Evolutionary conservation across 1,140 invertebrate species (phyloP).

Genomic region (Drosophila seguyi): DNA sequence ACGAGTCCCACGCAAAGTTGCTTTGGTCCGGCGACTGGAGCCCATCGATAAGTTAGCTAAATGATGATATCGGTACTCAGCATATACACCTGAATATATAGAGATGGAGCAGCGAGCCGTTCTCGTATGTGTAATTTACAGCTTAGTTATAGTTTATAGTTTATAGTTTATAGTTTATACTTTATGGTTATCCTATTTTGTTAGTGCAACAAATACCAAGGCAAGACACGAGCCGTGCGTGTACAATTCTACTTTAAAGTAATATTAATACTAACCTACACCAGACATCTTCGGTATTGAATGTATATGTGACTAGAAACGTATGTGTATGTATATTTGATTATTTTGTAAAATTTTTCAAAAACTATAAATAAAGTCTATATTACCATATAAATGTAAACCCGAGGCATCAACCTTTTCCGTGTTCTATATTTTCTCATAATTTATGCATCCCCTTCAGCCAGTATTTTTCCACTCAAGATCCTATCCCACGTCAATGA

Average conservation of each 20-base stretch:
- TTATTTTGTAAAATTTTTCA: slow-evolving; percentile 85
- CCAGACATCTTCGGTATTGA: slow-evolving; percentile 76
- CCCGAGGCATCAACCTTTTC: slow-evolving; percentile 32
- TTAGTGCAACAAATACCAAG: slow-evolving; percentile 52
- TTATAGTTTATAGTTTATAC: neutral
- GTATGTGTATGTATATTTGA: slow-evolving; percentile 83
- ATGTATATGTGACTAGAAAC: slow-evolving; percentile 84
- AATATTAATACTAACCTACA: slow-evolving; percentile 59
- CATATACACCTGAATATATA: slow-evolving; percentile 56
- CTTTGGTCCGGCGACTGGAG: slow-evolving; percentile 52
- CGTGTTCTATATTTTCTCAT: slow-evolving; percentile 28
- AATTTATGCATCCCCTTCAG: slow-evolving; percentile 37
- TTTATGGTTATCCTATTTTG: slow-evolving; percentile 51
- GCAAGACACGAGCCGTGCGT: slow-evolving; percentile 22
- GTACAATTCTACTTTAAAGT: slow-evolving; percentile 65
- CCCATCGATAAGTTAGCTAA: slow-evolving; percentile 64
- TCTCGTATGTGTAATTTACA: slow-evolving; percentile 74
- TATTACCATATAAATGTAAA: slow-evolving; percentile 83
- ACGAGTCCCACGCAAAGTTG: slow-evolving; percentile 38
- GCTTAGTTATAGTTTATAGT: slow-evolving; percentile 57
- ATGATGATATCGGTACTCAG: slow-evolving; percentile 38
- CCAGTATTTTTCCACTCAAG: slow-evolving; percentile 32
- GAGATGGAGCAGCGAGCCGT: slow-evolving; percentile 47
- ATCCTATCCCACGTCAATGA: slow-evolving; percentile 32
- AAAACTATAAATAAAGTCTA: slow-evolving; percentile 84